Evolutionary conservation across 2,797 vertebrate genomes (phyloP).

Genomic region (Bucorvus abyssinicus): DNA sequence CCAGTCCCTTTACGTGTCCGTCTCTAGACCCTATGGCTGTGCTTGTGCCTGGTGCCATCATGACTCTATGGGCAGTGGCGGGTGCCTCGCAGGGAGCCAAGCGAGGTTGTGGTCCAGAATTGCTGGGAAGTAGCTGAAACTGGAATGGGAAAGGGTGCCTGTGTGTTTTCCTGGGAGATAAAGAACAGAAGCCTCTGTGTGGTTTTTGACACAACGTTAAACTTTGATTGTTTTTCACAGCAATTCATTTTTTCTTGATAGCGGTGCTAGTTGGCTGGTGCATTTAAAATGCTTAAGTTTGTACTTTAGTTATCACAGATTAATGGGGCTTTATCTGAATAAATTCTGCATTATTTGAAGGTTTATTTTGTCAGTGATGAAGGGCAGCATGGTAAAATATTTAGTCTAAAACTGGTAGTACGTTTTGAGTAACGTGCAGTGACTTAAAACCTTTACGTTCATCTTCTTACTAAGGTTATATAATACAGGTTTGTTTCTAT

Average conservation of each 20-base stretch:
- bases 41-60: fast-evolving
- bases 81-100: fast-evolving
- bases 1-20: no score
- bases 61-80: fast-evolving
- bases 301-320: not conserved
- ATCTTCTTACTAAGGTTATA: not conserved
- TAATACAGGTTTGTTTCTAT: not conserved
- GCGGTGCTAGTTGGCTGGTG: fast-evolving
- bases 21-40: fast-evolving
- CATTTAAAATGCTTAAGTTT: not conserved
- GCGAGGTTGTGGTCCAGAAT: fast-evolving
- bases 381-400: not conserved
- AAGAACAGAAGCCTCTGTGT: fast-evolving
- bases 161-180: fast-evolving
- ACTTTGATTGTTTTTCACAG: not conserved
- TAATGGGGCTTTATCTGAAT: not conserved
- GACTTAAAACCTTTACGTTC: not conserved
- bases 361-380: not conserved
- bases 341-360: not conserved
- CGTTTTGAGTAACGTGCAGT: not conserved
- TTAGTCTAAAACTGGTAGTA: not conserved
- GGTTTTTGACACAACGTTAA: fast-evolving
- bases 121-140: fast-evolving
- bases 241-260: fast-evolving
- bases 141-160: fast-evolving